Evolutionary conservation across 2,797 vertebrate genomes (phyloP).

Genomic region (Gymnothorax javanicus): DNA sequence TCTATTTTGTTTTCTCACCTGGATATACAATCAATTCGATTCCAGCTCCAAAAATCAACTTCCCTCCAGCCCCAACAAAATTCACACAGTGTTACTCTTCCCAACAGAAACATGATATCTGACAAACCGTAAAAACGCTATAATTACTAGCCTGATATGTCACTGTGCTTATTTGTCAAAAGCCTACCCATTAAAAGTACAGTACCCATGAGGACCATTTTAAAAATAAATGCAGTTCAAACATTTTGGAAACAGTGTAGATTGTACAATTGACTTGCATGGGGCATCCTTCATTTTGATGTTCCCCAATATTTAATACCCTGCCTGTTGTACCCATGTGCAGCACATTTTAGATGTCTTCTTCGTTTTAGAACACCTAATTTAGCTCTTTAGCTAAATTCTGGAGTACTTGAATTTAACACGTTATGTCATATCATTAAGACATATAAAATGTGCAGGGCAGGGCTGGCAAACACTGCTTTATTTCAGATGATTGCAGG

Average conservation of each 20-base stretch:
- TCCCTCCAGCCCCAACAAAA: conserved; percentile 29
- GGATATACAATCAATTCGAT: not conserved
- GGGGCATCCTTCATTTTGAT: not conserved
- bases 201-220: too few relatives aligned
- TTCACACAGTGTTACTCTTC: conserved; percentile 42
- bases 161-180: not conserved
- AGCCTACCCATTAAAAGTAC: too few relatives aligned
- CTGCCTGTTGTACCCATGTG: too few relatives aligned
- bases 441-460: too few relatives aligned
- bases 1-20: not conserved
- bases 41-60: conserved; percentile 42
- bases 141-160: not conserved
- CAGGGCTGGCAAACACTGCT: too few relatives aligned
- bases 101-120: conserved; percentile 26
- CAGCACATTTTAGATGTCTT: too few relatives aligned
- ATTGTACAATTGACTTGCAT: not conserved
- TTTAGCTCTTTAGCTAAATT: too few relatives aligned
- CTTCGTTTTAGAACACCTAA: too few relatives aligned
- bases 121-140: not conserved
- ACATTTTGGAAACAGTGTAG: not conserved
- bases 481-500: too few relatives aligned
- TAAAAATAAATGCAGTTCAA: not conserved
- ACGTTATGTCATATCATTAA: too few relatives aligned
- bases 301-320: too few relatives aligned
- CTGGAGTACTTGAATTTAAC: too few relatives aligned